Percentiles rank a stretch among this genome's conserved stretches.
Evolutionary conservation across 2,113 vertebrate species (phyloP).

Genomic region (Vidua chalybeata): DNA sequence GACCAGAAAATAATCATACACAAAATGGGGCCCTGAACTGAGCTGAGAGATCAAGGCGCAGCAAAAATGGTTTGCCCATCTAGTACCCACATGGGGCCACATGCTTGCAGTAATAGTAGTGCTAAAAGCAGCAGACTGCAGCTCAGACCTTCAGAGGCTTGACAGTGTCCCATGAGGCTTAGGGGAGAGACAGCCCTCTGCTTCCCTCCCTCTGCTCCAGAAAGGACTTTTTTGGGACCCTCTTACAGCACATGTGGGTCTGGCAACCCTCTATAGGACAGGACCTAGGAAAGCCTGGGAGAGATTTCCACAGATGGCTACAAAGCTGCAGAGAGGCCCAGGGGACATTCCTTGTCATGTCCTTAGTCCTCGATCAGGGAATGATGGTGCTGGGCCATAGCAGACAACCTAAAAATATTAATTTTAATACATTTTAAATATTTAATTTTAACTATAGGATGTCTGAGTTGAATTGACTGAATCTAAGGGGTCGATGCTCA

Average conservation of each 20-base stretch:
- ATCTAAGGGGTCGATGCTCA: not conserved
- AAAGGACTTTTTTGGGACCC: not conserved
- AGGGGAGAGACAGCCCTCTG: not conserved
- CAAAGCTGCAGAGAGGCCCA: not conserved
- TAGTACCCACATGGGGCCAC: rapidly evolving
- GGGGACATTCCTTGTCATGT: not conserved
- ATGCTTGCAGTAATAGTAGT: not conserved
- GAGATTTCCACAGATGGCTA: not conserved
- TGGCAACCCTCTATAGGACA: not conserved
- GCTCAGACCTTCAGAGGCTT: not conserved
- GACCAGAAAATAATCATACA: not conserved
- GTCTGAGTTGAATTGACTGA: not conserved
- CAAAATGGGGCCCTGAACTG: not conserved
- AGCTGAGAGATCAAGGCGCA: not conserved
- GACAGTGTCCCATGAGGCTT: not conserved
- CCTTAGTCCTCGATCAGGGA: not conserved
- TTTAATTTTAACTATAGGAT: not conserved
- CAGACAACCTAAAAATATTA: not conserved
- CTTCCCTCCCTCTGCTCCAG: not conserved
- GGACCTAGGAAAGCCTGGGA: not conserved
- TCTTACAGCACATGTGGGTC: not conserved
- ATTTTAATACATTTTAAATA: not conserved
- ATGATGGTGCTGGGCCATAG: not conserved
- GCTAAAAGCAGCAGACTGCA: not conserved
- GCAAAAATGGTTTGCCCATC: not conserved